Base-by-base conservation (phyloP, 1,140 invertebrate genomes). In the Drosophila pallidifrons region DNA sequence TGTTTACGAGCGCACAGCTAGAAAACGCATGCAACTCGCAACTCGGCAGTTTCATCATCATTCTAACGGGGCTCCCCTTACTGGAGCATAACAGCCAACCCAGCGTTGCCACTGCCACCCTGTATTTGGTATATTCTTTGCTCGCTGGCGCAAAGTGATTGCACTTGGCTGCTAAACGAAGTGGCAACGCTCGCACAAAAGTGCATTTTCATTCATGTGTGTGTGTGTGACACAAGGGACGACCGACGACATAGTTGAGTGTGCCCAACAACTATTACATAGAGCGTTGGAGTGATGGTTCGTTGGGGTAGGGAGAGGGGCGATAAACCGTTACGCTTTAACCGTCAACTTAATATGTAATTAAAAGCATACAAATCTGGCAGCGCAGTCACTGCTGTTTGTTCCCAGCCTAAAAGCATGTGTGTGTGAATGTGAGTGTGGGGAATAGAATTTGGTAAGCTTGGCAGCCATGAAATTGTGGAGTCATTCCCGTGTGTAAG, bases 291-390 rank as follows among this genome's bases (percentile, higher is more conserved):
- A 13, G 30, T 7, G 52, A 1, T 10, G 11, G 30, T 15, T n/a
- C 11, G 7, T 1, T 5, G 51, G 5, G 51, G 59, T 47, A 20
- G 61, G 43, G 61, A 25, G 20, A n/a, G 35, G 79, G 77, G 71
- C 58, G 54, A 80, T 63, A 52, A 61, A 88, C 82, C 80, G 82
- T 82, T 88, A 88, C 63, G 64, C 54, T 61, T 65, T 75, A 81
- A 69, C 63, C 77, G 73, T 41, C 74, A 71, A 86, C 75, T 85
- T 63, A 75, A 75, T 75, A 63, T 63, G 72, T 59, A 86, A 85
- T 85, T 87, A 82, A 87, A 88, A 80, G 64, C 77, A 68, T 88
- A 87, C 83, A 87, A 87, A 88, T 83, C 66, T 75, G 41, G 8
- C n/a, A n/a, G n/a, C n/a, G n/a, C n/a, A n/a, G n/a, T n/a, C n/a